A percentile compares a stretch with the other conserved stretches of the same genome.
These are phyloP conservation scores for Drosophila navojoa DNA, from an alignment of 1,140 invertebrate species.

Conservation along the genomic window DNA sequence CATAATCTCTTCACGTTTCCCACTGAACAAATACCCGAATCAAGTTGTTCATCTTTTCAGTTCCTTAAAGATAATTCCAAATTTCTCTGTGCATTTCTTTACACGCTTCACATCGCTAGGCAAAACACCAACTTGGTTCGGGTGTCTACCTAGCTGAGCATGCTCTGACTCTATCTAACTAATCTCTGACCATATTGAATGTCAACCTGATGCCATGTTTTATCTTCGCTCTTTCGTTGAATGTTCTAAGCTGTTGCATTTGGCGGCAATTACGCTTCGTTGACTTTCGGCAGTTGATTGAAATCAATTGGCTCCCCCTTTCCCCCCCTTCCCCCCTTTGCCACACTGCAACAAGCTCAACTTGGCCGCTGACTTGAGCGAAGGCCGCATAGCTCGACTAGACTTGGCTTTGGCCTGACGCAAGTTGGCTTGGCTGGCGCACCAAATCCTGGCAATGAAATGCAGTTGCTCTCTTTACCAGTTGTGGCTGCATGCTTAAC, in stretches of 20 bases:
- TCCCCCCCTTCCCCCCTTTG: no score
- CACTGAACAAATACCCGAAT: no score
- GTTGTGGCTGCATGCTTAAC: background rate
- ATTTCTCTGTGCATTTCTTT: no score
- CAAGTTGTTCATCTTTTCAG: no score
- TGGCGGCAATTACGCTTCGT: constrained; percentile 46
- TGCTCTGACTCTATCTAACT: no score
- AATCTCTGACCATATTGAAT: no score
- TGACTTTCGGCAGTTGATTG: constrained; percentile 27
- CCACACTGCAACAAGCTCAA: no score
- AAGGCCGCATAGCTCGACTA: no score
- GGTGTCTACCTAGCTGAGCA: background rate
- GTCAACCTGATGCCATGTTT: background rate
- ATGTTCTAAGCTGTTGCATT: constrained; percentile 29
- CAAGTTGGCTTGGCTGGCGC: constrained; percentile 9
- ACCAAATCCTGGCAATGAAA: constrained; percentile 40
- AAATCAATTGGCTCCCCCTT: constrained; percentile 49
- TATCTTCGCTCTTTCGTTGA: background rate
- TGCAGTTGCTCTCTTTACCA: constrained; percentile 6
- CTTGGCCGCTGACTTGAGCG: no score
- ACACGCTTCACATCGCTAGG: no score
- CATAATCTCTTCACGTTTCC: no score
- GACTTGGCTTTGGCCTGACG: background rate
- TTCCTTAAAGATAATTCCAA: no score
- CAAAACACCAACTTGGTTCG: background rate